Evolutionary conservation across 2,888 invertebrate genomes (phyloP).

Genomic region (Ischnus inquisitorius): DNA sequence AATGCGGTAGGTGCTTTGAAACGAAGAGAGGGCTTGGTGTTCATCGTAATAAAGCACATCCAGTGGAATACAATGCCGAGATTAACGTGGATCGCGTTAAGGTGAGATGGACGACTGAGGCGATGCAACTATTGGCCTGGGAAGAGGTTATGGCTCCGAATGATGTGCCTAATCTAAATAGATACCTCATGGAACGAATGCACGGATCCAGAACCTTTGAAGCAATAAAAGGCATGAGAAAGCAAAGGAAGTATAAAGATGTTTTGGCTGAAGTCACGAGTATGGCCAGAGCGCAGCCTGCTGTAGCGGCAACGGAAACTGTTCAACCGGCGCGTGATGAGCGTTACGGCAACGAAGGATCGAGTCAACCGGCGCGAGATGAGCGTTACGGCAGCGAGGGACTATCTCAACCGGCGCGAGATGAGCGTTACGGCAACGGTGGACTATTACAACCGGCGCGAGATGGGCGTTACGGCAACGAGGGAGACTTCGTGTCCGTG

Average conservation of each 20-base stretch:
- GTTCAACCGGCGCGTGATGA: background rate
- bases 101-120: background rate
- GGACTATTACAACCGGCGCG: background rate
- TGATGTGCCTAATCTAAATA: background rate
- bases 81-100: background rate
- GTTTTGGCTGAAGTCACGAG: background rate
- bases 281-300: too few relatives aligned
- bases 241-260: background rate
- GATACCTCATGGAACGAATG: background rate
- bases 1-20: background rate
- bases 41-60: conserved; percentile 8
- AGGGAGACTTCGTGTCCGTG: background rate
- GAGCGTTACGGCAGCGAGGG: background rate
- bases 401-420: background rate
- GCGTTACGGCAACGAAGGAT: background rate
- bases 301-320: background rate
- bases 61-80: background rate
- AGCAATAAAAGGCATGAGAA: conserved; percentile 6
- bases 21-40: conserved; percentile 27
- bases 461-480: background rate
- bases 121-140: conserved; percentile 20
- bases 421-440: background rate
- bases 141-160: conserved; percentile 28
- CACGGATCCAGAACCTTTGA: background rate
- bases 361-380: background rate